phyloP scores from a whole-genome alignment of 2,797 vertebrate species.

The Macropodus opercularis region DNA sequence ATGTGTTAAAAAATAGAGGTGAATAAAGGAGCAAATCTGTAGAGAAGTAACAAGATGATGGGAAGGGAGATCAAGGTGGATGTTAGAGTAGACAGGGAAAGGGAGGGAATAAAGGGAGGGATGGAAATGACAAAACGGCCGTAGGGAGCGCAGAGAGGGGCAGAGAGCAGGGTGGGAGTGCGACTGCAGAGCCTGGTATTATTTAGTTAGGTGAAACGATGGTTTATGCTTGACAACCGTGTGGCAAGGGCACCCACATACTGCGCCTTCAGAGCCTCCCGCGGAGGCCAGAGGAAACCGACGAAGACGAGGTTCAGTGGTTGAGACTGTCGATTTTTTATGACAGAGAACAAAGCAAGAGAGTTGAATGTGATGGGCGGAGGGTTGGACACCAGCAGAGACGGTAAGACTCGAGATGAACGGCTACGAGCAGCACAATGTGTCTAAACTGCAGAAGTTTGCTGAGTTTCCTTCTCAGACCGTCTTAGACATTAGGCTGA shows the following conservation, averaged over 20 bases:
- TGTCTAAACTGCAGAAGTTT: not conserved
- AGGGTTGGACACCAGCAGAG: constrained; percentile 30
- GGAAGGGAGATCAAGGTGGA: constrained; percentile 15
- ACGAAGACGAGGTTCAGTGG: constrained; percentile 35
- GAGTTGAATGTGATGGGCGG: constrained; percentile 30
- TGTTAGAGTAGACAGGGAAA: constrained; percentile 10
- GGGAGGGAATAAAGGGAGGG: constrained; percentile 1
- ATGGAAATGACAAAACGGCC: constrained; percentile 31
- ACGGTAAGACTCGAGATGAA: constrained; percentile 20
- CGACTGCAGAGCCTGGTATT: constrained; percentile 52
- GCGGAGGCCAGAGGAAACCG: constrained; percentile 46
- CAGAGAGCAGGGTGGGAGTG: constrained; percentile 20
- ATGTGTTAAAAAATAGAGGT: not conserved
- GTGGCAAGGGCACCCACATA: constrained; percentile 64
- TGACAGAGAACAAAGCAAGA: constrained; percentile 53
- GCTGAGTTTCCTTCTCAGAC: not conserved
- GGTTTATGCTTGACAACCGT: constrained; percentile 56
- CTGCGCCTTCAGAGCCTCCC: constrained; percentile 70
- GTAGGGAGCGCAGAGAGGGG: constrained; percentile 15
- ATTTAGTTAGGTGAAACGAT: constrained; percentile 67
- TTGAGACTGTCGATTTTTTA: constrained; percentile 61
- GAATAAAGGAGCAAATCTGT: not conserved
- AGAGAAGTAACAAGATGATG: not conserved
- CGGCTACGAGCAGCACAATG: not conserved
- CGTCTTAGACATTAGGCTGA: not conserved